Evolutionary conservation across 2,888 invertebrate species (phyloP).

Genomic region (Lordiphosa fenestrarum): DNA sequence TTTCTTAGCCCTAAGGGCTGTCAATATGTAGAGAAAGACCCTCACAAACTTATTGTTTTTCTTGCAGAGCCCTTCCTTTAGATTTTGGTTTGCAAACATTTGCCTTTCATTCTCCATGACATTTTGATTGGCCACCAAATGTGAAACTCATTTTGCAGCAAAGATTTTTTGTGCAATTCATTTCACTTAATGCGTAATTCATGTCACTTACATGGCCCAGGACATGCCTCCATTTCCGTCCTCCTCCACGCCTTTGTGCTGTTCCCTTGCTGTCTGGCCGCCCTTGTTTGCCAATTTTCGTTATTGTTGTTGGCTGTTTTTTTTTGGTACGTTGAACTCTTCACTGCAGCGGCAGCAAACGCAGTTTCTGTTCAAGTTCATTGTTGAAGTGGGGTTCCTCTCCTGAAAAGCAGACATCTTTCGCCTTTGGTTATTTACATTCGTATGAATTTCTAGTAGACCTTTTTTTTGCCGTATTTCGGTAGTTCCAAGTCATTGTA

Average conservation of each 20-base stretch:
- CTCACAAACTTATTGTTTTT: too few species aligned
- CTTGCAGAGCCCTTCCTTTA: background rate
- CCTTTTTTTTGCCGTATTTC: conserved; percentile 32
- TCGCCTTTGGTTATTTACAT: conserved; percentile 26
- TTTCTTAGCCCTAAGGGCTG: too few species aligned
- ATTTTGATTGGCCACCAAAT: conserved; percentile 17
- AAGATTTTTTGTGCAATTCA: conserved; percentile 46
- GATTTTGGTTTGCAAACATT: conserved; percentile 1
- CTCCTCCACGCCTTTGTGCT: conserved; percentile 29
- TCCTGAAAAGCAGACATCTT: conserved; percentile 22
- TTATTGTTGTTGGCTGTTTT: conserved; percentile 19
- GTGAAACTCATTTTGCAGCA: conserved; percentile 5
- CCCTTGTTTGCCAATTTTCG: conserved; percentile 37
- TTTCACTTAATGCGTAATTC: conserved; percentile 64
- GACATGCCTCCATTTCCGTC: conserved; percentile 35
- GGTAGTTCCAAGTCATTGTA: conserved; percentile 48
- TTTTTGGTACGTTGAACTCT: conserved; percentile 35
- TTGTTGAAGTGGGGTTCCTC: conserved; percentile 15
- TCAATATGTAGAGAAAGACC: too few species aligned
- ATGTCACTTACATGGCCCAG: conserved; percentile 25
- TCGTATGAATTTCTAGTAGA: conserved; percentile 32
- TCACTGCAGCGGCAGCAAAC: conserved; percentile 25
- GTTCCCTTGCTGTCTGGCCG: conserved; percentile 35
- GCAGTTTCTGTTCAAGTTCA: conserved; percentile 46
- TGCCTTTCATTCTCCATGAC: conserved; percentile 8